Evolutionary conservation across 2,113 vertebrate genomes (phyloP).

Genomic region (Lepisosteus oculatus): DNA sequence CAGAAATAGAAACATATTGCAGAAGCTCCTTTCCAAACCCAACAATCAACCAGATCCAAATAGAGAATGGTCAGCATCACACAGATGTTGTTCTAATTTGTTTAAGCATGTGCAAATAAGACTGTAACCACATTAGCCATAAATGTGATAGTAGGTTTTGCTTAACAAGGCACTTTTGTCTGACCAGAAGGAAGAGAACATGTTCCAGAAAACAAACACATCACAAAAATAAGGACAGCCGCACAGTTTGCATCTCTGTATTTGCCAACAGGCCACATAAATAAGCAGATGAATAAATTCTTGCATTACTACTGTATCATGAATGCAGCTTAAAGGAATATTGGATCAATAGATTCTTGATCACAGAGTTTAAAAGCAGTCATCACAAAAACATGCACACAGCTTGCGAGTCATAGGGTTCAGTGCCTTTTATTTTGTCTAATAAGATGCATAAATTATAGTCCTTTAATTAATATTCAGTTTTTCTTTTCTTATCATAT

Average conservation of each 20-base stretch:
- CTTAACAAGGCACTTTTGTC: constrained; percentile 35
- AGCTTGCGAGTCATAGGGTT: no score
- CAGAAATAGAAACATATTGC: neutral
- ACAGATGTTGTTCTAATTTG: constrained; percentile 43
- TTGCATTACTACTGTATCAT: no score
- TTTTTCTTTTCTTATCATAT: no score
- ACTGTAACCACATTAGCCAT: constrained; percentile 30
- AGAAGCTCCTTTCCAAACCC: constrained; percentile 36
- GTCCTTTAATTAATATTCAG: no score
- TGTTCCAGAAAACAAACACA: constrained; percentile 44
- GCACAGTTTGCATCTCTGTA: constrained; percentile 23
- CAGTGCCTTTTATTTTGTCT: no score
- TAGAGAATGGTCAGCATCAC: constrained; percentile 28
- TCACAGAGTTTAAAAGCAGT: no score
- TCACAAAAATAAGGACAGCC: constrained; percentile 16
- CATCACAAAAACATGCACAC: no score
- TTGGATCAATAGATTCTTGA: no score
- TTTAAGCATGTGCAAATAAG: constrained; percentile 39
- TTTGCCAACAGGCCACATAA: neutral
- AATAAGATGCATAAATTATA: no score
- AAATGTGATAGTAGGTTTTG: constrained; percentile 43
- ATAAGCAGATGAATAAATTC: no score
- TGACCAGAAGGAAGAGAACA: constrained; percentile 21
- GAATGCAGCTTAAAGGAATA: no score
- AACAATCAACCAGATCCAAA: constrained; percentile 40